Percentiles rank a stretch among this genome's conserved stretches.
Evolutionary conservation across 2,797 vertebrate species (phyloP).

Genomic region (Champsocephalus gunnari): DNA sequence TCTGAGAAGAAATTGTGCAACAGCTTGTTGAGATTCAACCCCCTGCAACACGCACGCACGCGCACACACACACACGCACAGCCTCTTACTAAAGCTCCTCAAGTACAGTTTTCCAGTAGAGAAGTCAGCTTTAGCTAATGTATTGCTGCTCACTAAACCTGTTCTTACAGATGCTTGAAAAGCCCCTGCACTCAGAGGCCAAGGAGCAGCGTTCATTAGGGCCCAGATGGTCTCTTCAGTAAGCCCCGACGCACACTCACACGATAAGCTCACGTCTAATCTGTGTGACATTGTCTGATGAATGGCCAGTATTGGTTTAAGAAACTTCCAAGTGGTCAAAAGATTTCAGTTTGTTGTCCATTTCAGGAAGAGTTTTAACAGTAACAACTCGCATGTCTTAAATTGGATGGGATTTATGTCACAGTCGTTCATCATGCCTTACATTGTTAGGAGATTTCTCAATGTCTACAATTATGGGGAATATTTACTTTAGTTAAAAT

Average conservation of each 20-base stretch:
- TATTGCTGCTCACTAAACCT: slow-evolving; percentile 83
- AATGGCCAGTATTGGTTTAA: slow-evolving; percentile 49
- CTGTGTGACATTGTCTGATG: slow-evolving; percentile 73
- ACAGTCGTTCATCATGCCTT: background rate
- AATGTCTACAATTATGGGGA: too few species aligned
- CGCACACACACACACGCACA: slow-evolving; percentile 44
- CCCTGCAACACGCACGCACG: slow-evolving; percentile 59
- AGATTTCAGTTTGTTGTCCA: slow-evolving; percentile 2
- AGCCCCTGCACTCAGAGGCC: slow-evolving; percentile 79
- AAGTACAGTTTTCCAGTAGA: slow-evolving; percentile 84
- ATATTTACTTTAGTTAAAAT: background rate
- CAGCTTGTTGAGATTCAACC: slow-evolving; percentile 82
- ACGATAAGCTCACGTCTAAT: slow-evolving; percentile 78
- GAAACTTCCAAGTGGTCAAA: slow-evolving; percentile 38
- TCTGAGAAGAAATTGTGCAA: slow-evolving; percentile 79
- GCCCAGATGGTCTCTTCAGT: slow-evolving; percentile 84
- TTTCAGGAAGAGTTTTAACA: background rate
- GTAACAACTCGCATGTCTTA: background rate
- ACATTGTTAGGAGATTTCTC: background rate
- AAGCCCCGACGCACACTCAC: slow-evolving; percentile 75
- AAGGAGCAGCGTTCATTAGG: slow-evolving; percentile 82
- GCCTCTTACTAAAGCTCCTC: slow-evolving; percentile 80
- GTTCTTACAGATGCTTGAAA: slow-evolving; percentile 84
- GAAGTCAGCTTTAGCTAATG: slow-evolving; percentile 88
- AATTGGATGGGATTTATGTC: background rate